Evolutionary conservation across 1,140 invertebrate species (phyloP).

Genomic region (Sarcophaga bullata): DNA sequence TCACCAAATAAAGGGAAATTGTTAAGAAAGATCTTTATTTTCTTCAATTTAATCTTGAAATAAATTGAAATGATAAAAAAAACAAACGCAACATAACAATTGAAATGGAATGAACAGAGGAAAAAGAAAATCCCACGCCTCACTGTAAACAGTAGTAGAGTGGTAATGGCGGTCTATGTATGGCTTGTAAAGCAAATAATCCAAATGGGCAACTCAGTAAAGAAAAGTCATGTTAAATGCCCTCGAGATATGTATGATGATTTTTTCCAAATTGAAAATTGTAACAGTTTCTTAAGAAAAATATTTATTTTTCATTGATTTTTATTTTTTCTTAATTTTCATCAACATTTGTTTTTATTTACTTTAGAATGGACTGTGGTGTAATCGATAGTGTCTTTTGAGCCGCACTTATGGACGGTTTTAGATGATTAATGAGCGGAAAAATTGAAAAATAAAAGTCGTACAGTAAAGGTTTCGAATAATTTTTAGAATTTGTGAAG

Average conservation of each 20-base stretch:
- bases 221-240: constrained; percentile 35
- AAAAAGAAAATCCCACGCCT: constrained; percentile 29
- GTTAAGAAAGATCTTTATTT: background rate
- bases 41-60: background rate
- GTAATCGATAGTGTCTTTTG: too few relatives aligned
- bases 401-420: too few relatives aligned
- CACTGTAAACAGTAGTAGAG: constrained; percentile 2
- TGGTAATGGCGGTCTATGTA: background rate
- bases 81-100: background rate
- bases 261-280: constrained; percentile 34
- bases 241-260: constrained; percentile 27
- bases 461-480: too few relatives aligned
- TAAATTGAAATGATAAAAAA: background rate
- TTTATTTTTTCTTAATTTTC: background rate
- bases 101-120: background rate
- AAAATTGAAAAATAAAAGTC: too few relatives aligned
- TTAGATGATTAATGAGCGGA: too few relatives aligned
- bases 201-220: background rate
- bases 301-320: constrained; percentile 29
- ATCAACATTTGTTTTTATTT: background rate
- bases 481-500: too few relatives aligned
- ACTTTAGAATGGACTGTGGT: too few relatives aligned
- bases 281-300: constrained; percentile 32
- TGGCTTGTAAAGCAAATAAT: background rate
- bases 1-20: constrained; percentile 20